phyloP scores from a whole-genome alignment of 2,888 invertebrate genomes.

The Cerceris rybyensis region DNA sequence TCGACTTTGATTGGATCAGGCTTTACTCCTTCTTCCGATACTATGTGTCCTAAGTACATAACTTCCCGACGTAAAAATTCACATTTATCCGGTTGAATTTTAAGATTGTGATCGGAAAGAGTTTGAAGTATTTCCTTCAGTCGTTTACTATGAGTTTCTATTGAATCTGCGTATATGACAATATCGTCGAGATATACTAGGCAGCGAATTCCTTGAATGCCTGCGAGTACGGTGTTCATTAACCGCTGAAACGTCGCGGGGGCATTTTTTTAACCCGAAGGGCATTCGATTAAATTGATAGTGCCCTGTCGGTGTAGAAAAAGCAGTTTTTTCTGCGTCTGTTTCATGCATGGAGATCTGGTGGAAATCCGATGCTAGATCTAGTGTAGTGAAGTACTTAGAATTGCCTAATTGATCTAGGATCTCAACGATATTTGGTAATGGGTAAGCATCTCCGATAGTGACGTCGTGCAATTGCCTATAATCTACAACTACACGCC shows the following conservation, averaged over 20 bases:
- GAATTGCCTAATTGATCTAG: constrained; percentile 66
- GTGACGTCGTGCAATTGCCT: no score
- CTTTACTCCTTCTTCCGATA: constrained; percentile 63
- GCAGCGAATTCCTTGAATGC: constrained; percentile 64
- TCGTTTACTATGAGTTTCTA: constrained; percentile 59
- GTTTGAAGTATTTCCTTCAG: constrained; percentile 67
- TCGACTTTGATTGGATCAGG: constrained; percentile 52
- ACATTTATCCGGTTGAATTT: constrained; percentile 43
- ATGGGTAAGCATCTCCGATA: constrained; percentile 37
- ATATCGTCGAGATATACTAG: constrained; percentile 78
- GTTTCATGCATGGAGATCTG: constrained; percentile 67
- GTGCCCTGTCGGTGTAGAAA: constrained; percentile 61
- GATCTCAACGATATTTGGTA: constrained; percentile 60
- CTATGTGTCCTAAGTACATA: constrained; percentile 66
- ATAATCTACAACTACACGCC: not conserved
- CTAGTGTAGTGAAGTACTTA: constrained; percentile 61
- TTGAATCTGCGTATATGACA: constrained; percentile 65
- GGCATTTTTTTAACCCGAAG: constrained; percentile 64
- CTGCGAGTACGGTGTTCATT: constrained; percentile 70
- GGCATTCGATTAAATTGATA: constrained; percentile 64
- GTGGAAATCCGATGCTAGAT: constrained; percentile 71
- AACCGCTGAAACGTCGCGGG: constrained; percentile 69
- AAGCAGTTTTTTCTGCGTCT: constrained; percentile 63
- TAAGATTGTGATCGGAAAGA: constrained; percentile 68
- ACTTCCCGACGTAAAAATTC: no score